Conservation (phyloP, 1,140 invertebrate species). For the Dolichoris vasculosae region DNA sequence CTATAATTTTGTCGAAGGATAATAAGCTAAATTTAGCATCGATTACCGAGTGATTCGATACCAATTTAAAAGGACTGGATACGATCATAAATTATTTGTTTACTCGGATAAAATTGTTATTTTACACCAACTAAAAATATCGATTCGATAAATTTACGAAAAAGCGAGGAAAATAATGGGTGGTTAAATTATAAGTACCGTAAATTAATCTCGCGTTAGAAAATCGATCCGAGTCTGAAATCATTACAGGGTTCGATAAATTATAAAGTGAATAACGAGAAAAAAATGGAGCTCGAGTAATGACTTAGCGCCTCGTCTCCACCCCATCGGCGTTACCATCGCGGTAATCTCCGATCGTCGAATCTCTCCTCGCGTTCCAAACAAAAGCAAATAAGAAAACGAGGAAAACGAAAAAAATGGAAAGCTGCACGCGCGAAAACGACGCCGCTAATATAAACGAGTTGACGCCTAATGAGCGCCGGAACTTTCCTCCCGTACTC, state of each 20-base stretch:
- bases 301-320: not conserved
- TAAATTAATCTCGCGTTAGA: not conserved
- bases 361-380: too few relatives aligned
- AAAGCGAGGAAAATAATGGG: not conserved
- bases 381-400: not conserved
- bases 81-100: not conserved
- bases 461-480: slow-evolving; percentile 24
- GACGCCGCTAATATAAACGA: slow-evolving; percentile 28
- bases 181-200: not conserved
- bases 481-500: not conserved
- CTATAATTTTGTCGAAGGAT: not conserved
- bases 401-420: not conserved
- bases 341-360: too few relatives aligned
- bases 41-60: not conserved
- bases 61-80: not conserved
- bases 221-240: not conserved
- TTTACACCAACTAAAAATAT: too few relatives aligned
- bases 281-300: not conserved
- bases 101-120: not conserved
- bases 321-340: not conserved
- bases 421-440: not conserved
- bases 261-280: not conserved
- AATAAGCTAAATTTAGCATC: not conserved
- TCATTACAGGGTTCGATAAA: too few relatives aligned
- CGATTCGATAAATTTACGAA: not conserved